These are phyloP conservation scores for Karalla daura DNA, from an alignment of 2,797 vertebrate genomes.

Conservation along the genomic window DNA sequence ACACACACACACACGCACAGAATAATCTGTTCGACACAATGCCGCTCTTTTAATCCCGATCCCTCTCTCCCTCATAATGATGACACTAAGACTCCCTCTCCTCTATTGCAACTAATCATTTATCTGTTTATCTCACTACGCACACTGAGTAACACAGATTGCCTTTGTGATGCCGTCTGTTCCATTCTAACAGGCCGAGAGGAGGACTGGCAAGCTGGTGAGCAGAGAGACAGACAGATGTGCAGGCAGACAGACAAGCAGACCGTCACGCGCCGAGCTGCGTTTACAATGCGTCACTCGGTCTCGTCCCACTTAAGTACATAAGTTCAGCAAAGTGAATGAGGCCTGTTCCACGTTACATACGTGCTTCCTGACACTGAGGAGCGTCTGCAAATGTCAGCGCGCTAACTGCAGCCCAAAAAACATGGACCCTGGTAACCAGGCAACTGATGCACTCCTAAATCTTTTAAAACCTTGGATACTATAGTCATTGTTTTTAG, in stretches of 20 bases:
- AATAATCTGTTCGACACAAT: slow-evolving; percentile 74
- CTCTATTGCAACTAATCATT: slow-evolving; percentile 74
- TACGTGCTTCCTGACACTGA: slow-evolving; percentile 20
- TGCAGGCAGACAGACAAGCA: slow-evolving; percentile 44
- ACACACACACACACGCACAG: slow-evolving; percentile 26
- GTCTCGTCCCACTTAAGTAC: slow-evolving; percentile 32
- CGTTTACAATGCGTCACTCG: slow-evolving; percentile 19
- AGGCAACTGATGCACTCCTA: slow-evolving; percentile 71
- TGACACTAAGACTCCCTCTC: slow-evolving; percentile 69
- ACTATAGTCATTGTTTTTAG: slow-evolving; percentile 65
- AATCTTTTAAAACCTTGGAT: slow-evolving; percentile 71
- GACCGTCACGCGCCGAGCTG: slow-evolving; percentile 46
- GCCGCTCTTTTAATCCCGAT: slow-evolving; percentile 73
- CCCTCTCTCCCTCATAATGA: slow-evolving; percentile 66
- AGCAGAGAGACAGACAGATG: slow-evolving; percentile 56
- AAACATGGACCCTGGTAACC: slow-evolving; percentile 65
- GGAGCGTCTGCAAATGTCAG: slow-evolving; percentile 19
- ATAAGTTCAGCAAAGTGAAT: slow-evolving; percentile 59
- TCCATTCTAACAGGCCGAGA: slow-evolving; percentile 45
- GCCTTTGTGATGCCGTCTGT: slow-evolving; percentile 68
- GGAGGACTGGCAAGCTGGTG: slow-evolving; percentile 46
- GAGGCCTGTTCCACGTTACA: slow-evolving; percentile 37
- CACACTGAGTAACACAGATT: slow-evolving; percentile 67
- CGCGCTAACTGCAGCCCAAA: slow-evolving; percentile 41
- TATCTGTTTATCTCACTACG: slow-evolving; percentile 72